Base-by-base conservation (phyloP, 2,888 invertebrate genomes). In the Cryptus armator region DNA sequence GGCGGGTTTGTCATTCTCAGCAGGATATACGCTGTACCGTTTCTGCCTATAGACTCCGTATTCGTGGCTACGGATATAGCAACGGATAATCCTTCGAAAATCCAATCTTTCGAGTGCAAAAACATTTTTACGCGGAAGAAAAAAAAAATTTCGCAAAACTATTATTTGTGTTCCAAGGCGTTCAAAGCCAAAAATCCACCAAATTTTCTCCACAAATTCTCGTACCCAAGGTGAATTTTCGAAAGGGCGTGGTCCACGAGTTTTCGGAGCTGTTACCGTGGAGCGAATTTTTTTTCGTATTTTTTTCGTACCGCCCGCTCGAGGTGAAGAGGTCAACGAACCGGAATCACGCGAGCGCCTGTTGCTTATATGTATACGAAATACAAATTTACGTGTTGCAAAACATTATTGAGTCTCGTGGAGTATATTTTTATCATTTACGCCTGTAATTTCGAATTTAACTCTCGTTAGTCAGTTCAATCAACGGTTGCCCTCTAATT, bases 381-480 rank as follows among this genome's bases (percentile, higher is more conserved):
- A 70, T 16, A 19, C 24, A 56, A 24, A 56, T 66, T 64, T 29
- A 64, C 37, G 10, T 24, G 32, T 43, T n/a, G 19, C 32, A 53
- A 83, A 83, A 79, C 43, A 82, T 53, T 68, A 68, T 74, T 14
- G 24, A 48, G 67, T 53, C 46, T 78, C 56, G 70, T 62, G 46
- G 32, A 68, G 44, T 72, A 19, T 66, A 66, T 64, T 53, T 62
- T 51, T 37, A 24, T 37, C 19, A 71, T 19, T 37, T 59, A 16
- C n/a, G 59, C 51, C 46, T 77, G 81, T 82, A 86, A 83, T 83
- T 81, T 59, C 43, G 59, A 83, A 81, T 85, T 81, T 76, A 56
- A 53, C 71, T 68, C 53, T 79, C 72, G 71, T 81, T 59, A 81
- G 67, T 53, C 51, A 72, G 37, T 66, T 76, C 51, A n/a, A 76